Conservation (phyloP, 1,140 invertebrate species). For the Lucilia sericata region DNA sequence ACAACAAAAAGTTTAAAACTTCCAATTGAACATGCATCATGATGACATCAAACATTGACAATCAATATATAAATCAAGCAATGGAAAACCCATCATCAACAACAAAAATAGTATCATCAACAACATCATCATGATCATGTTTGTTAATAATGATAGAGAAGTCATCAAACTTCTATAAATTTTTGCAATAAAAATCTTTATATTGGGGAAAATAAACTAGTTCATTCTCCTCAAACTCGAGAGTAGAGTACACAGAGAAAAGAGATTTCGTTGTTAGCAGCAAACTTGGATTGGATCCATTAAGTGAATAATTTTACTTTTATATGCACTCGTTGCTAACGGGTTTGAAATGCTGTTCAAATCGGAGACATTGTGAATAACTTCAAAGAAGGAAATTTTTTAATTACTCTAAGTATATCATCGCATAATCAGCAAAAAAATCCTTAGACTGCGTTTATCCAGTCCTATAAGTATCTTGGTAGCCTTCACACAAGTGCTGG, state of each 20-base stretch:
- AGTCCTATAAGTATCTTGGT: too few species aligned
- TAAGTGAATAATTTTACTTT: too few species aligned
- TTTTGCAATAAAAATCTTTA: neutral
- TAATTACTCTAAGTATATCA: too few species aligned
- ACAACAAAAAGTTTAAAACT: neutral
- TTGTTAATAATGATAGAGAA: neutral
- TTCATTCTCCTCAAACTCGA: neutral
- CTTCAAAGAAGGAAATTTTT: too few species aligned
- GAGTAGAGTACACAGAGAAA: neutral
- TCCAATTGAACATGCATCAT: neutral
- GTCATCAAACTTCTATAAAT: conserved; percentile 18
- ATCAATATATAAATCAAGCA: neutral
- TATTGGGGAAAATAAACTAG: neutral
- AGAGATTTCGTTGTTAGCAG: neutral
- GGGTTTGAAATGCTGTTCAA: too few species aligned
- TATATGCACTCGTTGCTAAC: too few species aligned
- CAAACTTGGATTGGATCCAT: neutral
- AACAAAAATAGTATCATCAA: neutral
- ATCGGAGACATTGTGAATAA: too few species aligned
- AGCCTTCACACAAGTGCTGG: too few species aligned
- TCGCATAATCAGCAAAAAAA: too few species aligned
- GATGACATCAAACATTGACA: neutral
- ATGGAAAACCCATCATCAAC: neutral
- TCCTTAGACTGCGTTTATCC: too few species aligned
- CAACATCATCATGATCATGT: neutral